Base-by-base conservation (phyloP, 2,888 invertebrate species). In the Ptychoptera albimana region DNA sequence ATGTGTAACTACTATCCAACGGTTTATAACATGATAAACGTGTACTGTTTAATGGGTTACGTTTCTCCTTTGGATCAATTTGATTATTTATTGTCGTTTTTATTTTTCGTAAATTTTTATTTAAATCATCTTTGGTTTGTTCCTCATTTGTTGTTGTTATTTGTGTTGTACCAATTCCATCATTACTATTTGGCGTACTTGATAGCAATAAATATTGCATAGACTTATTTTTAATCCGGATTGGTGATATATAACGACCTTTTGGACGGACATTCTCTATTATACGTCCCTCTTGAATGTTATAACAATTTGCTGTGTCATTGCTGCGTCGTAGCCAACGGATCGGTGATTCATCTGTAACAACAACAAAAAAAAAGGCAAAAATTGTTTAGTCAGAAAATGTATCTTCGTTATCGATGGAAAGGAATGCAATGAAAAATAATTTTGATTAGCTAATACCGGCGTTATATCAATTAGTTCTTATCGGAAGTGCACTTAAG, bases 21-120 rank as follows among this genome's bases (percentile, higher is more conserved):
- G 48, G 45, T 39, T 44, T 48, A 39, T 48, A 48, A 23, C 44
- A 45, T 29, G 45, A 45, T 6, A 48, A 39, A 37, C 48, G 34
- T 32, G 45, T 45, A 39, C 39, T 45, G n/a, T 13, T 39, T 29
- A 48, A 42, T 38, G 48, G 48, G 45, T 48, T 45, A 30, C 44
- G 34, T 39, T 48, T 48, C 35, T 48, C 48, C 8, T 42, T 13
- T 14, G 35, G 41, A 14, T 16, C 30, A 8, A 44, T 13, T 30
- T 9, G 8, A 29, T 39, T 29, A 10, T 30, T 12, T 10, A 10
- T 23, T 39, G 16, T 11, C 10, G 15, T 15, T n/a, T 7, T 23
- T 23, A 23, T 7, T 23, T 23, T 23, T 3, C 23, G 23, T 5
- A 23, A 23, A 23, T 23, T 23, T 23, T 7, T 23, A 23, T n/a